phyloP scores from a whole-genome alignment of 2,113 vertebrate genomes.

The Rhea pennata region DNA sequence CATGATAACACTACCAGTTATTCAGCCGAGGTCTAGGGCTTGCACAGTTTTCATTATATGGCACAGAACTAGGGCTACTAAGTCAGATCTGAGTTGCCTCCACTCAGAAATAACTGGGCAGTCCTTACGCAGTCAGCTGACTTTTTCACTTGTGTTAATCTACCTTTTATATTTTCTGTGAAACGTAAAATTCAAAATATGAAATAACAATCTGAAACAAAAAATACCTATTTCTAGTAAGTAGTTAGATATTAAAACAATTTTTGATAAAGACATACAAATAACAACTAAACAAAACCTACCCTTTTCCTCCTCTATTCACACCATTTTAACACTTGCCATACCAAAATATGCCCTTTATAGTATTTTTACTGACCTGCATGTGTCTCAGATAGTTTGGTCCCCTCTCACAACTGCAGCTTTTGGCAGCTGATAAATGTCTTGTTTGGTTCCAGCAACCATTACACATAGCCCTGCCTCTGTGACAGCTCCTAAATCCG shows the following conservation, averaged over 20 bases:
- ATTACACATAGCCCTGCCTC: not conserved
- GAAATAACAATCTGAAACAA: not conserved
- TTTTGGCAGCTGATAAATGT: not conserved
- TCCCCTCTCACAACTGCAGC: not conserved
- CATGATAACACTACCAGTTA: accelerated
- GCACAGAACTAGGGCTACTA: not conserved
- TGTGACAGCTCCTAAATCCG: not conserved
- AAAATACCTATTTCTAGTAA: not conserved
- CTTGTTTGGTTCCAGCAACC: not conserved
- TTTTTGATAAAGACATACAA: not conserved
- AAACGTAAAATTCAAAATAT: not conserved
- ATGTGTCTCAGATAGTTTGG: not conserved
- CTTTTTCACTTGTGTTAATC: too few relatives aligned
- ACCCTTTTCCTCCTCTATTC: not conserved
- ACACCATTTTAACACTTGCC: not conserved
- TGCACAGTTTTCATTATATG: not conserved
- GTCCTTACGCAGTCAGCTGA: too few relatives aligned
- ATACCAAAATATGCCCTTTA: not conserved
- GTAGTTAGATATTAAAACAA: not conserved
- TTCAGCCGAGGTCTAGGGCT: not conserved
- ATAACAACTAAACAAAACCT: not conserved
- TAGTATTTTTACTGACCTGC: not conserved
- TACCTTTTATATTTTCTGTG: too few relatives aligned
- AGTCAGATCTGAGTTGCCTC: not conserved
- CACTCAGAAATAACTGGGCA: not conserved